Percentiles rank a stretch among this genome's conserved stretches.
These are phyloP conservation scores for Forbesichthys agassizii DNA, from an alignment of 2,113 vertebrate species.

Conservation along the genomic window DNA sequence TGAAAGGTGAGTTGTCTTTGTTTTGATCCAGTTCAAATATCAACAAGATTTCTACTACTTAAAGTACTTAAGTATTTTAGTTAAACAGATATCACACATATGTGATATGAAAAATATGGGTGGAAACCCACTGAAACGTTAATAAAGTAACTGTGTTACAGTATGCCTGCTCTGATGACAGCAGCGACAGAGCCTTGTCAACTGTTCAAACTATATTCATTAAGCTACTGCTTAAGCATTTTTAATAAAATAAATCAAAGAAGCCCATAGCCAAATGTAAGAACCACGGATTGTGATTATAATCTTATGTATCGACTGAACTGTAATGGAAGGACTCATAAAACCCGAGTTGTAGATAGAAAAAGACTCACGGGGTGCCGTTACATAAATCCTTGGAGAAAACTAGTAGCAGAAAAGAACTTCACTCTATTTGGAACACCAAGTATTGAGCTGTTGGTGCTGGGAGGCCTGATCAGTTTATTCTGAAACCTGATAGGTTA, in stretches of 20 bases:
- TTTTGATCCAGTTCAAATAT: too few relatives aligned
- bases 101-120: not conserved
- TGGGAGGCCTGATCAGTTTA: not conserved
- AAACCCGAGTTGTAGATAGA: not conserved
- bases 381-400: not conserved
- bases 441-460: not conserved
- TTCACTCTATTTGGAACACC: not conserved
- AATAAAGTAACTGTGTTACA: too few relatives aligned
- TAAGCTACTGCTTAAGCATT: too few relatives aligned
- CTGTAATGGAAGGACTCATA: not conserved
- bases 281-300: slow-evolving; percentile 3
- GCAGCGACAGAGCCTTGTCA: not conserved
- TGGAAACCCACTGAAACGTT: not conserved
- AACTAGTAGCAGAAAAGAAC: slow-evolving; percentile 4
- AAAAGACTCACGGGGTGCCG: not conserved
- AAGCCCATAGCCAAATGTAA: slow-evolving; percentile 19
- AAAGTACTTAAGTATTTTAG: too few relatives aligned
- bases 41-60: too few relatives aligned
- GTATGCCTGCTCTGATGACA: not conserved
- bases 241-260: too few relatives aligned
- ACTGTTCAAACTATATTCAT: not conserved
- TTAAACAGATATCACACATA: not conserved
- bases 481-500: not conserved
- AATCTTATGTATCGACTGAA: not conserved
- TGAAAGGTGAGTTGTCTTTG: too few relatives aligned